Base-by-base conservation (phyloP, 2,888 invertebrate species). In the Lordiphosa fenestrarum region DNA sequence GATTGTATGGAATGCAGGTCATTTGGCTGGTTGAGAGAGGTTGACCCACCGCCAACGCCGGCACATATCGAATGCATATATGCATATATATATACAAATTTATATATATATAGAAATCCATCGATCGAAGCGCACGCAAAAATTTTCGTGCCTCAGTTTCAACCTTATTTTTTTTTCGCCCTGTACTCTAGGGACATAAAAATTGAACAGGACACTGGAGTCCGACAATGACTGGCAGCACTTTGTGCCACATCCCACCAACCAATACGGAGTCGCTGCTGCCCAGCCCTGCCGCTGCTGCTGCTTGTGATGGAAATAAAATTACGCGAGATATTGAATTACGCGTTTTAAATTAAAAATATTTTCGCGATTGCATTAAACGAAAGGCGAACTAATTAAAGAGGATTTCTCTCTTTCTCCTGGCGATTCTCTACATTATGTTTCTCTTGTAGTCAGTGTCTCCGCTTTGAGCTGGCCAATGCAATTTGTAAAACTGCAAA, bases 291-390 rank as follows among this genome's bases (percentile, higher is more conserved):
- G 38, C 33, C 40, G 15, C 6, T n/a, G 38, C 33, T 46, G 46
- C 47, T 48, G 46, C 48, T 44, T 66, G 69, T 50, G 58, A 71
- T 61, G 42, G 69, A 81, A 81, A 81, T 81, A 77, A 77, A 84
- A 84, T 81, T 84, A 84, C 77, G 65, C 64, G 47, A 60, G 62
- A 84, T 84, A 81, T 81, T 81, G 73, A 81, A 81, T 81, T 81
- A 84, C 84, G 82, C 77, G 73, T 68, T 82, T 82, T 69, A 80
- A 80, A 80, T 76, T 76, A 72, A 82, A 82, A 78, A 81, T 67
- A 76, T 80, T 74, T 77, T 81, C 65, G 71, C 83, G 66, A 78
- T 82, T 82, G 73, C 71, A 78, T 78, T 78, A 80, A 78, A 71
- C 80, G 77, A 67, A 67, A 74, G 61, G 78, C 65, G 63, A 68